phyloP scores from a whole-genome alignment of 2,888 invertebrate genomes.

The Pyralis farinalis region DNA sequence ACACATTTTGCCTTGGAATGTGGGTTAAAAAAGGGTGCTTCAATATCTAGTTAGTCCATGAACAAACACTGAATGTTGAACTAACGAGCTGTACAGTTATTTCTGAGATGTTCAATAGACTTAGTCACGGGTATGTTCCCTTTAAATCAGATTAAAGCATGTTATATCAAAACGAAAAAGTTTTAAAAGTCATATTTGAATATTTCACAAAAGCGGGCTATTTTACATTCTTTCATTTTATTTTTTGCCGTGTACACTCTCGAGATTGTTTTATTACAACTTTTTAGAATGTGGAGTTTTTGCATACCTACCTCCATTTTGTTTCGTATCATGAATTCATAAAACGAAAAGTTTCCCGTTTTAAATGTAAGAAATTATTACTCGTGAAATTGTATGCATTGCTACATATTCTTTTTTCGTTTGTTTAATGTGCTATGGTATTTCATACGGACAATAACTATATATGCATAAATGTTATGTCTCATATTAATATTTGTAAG shows the following conservation, averaged over 20 bases:
- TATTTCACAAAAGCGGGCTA: constrained; percentile 51
- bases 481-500: too few species aligned
- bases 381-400: constrained; percentile 27
- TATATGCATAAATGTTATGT: too few species aligned
- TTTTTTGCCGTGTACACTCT: constrained; percentile 57
- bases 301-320: constrained; percentile 51
- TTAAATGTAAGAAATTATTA: constrained; percentile 41
- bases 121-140: too few species aligned
- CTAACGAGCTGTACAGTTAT: too few species aligned
- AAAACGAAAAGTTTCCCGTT: constrained; percentile 44
- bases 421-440: not conserved
- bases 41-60: too few species aligned
- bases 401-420: not conserved
- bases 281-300: constrained; percentile 60
- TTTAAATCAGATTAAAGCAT: not conserved
- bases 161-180: constrained; percentile 21
- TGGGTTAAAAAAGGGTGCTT: too few species aligned
- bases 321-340: constrained; percentile 59
- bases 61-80: too few species aligned
- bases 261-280: constrained; percentile 64
- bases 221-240: constrained; percentile 58
- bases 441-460: not conserved
- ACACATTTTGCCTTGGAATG: too few species aligned
- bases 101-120: too few species aligned
- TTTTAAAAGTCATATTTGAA: constrained; percentile 24